A percentile compares a stretch with the other conserved stretches of the same genome.
phyloP scores from a whole-genome alignment of 1,140 invertebrate genomes.

The Mya arenaria region DNA sequence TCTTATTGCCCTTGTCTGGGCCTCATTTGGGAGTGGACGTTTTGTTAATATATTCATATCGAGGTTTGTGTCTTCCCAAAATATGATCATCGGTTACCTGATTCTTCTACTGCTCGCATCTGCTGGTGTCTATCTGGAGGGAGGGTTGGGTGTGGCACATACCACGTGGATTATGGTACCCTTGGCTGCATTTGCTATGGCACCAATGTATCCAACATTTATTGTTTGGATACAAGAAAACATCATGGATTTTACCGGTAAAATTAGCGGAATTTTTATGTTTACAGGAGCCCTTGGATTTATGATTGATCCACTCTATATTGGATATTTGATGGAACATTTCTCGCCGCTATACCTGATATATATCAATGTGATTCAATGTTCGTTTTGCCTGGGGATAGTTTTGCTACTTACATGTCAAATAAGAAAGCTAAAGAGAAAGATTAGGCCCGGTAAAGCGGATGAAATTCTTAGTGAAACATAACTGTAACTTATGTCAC shows the following conservation, averaged over 20 bases:
- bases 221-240: constrained; percentile 56
- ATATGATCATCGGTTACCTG: constrained; percentile 21
- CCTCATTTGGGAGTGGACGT: constrained; percentile 37
- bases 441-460: too few species aligned
- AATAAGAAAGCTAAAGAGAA: too few species aligned
- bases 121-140: constrained; percentile 17
- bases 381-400: neutral
- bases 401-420: neutral
- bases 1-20: constrained; percentile 52
- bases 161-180: constrained; percentile 47
- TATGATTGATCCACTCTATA: constrained; percentile 34
- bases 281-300: constrained; percentile 15
- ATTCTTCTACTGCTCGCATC: neutral
- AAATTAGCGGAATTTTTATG: constrained; percentile 4
- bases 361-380: neutral
- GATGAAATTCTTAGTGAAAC: too few species aligned
- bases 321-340: constrained; percentile 25
- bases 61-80: neutral
- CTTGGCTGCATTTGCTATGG: constrained; percentile 37
- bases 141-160: neutral
- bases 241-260: constrained; percentile 43
- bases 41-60: constrained; percentile 49
- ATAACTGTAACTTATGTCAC: too few species aligned
- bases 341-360: constrained; percentile 20
- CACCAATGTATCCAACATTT: constrained; percentile 49